Evolutionary conservation across 2,888 invertebrate genomes (phyloP), one percentile per base, ranked within the genome.

Genomic region (Lapara coniferarum): DNA sequence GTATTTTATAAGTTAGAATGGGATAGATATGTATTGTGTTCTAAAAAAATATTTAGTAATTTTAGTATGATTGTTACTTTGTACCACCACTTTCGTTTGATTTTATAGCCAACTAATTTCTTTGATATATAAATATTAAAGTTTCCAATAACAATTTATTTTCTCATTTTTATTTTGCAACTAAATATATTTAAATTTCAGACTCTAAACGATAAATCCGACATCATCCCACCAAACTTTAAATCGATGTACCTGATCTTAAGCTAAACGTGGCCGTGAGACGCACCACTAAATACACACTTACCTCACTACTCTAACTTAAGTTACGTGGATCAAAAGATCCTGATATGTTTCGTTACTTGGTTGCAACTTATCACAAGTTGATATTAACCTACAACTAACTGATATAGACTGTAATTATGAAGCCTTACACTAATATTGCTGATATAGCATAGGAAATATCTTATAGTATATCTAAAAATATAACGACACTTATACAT

Each of bases 321-420:
- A 91, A 10, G 46, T 93, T 95, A 95, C 86, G 83, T 95, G 95
- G 95, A 95, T 94, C 95, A 95, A 92, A 89, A 93, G 95, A 95
- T 94, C 95, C 95, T 95, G 95, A 95, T 95, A 95, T 95, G 95
- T 95, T 93, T 95, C 94, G 95, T 95, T 95, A 95, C 95, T 95
- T 95, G 95, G 95, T 95, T 95, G 95, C 94, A 94, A 94, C 94
- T 92, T 93, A 94, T 94, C 94, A 94, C 94, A 89, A 92, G 93
- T 93, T 93, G 93, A 76, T 52, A 44, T 19, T 59, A 58, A 81
- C 78, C 88, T 90, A 90, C 79, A 77, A 79, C 83, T 88, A 84
- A 90, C 89, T 90, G 93, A 93, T 91, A 93, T 87, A 74, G 87
- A 87, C 25, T 58, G 58, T 82, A 85, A 89, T 92, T 88, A 77